phyloP scores from a whole-genome alignment of 2,888 invertebrate genomes.

The Amiota communis region DNA sequence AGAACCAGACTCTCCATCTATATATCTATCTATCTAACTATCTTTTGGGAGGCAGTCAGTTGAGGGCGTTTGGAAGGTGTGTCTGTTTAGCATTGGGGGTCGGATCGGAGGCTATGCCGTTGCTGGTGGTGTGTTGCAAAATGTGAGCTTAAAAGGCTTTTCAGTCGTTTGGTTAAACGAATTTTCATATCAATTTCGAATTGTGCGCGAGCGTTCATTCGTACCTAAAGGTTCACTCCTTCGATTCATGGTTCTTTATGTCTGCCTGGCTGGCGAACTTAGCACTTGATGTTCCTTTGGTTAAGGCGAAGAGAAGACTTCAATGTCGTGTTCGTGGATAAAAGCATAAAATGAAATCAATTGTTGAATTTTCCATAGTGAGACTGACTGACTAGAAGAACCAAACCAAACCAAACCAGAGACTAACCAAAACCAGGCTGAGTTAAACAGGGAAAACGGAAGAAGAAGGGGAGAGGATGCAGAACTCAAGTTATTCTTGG shows the following conservation, averaged over 20 bases:
- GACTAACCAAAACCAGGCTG: too few relatives aligned
- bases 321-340: constrained; percentile 31
- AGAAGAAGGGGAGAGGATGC: background rate
- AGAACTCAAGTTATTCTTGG: background rate
- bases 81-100: constrained; percentile 37
- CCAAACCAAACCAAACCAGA: too few relatives aligned
- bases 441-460: too few relatives aligned
- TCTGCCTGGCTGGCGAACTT: constrained; percentile 7
- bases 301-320: too few relatives aligned
- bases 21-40: background rate
- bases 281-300: constrained; percentile 3
- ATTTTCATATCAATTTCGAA: constrained; percentile 63
- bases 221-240: too few relatives aligned
- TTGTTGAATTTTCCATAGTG: constrained; percentile 57
- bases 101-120: constrained; percentile 48
- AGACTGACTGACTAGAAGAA: background rate
- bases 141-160: constrained; percentile 52
- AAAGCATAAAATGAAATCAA: constrained; percentile 59
- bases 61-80: constrained; percentile 17
- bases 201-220: constrained; percentile 9
- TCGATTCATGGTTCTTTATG: too few relatives aligned
- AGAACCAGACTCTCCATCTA: too few relatives aligned
- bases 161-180: constrained; percentile 52
- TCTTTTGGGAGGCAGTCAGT: background rate
- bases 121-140: constrained; percentile 36